Base-by-base conservation (phyloP, 2,113 vertebrate genomes). In the Peromyscus leucopus region DNA sequence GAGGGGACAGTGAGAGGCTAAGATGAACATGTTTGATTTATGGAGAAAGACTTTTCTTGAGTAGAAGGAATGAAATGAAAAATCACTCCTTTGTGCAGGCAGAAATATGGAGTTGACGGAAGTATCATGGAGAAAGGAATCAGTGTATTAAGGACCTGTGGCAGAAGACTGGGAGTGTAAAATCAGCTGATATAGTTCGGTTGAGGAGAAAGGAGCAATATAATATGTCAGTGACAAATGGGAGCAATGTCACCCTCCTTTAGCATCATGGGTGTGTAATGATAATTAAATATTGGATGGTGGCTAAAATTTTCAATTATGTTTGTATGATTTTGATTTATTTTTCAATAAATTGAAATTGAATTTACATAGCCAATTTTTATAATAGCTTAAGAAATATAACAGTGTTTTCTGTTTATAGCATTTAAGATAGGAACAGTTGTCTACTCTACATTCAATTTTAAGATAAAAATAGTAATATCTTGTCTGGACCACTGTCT, bases 351-450 rank as follows among this genome's bases (percentile, higher is more conserved):
- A 61, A 63, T 42, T 84, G 7, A 28, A 84, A 16, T 63, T 63
- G 48, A 80, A 21, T 55, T 36, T 28, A 36, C 36, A 33, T n/a
- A n/a, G 39, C 51, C 19, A 83, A 22, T 7, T 82, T 59, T 89
- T 63, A 74, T 86, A 89, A 72, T 90, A 92, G 69, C 96, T 94
- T 82, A 96, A 96, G 48, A 72, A 96, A 82, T 79, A 59, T 90
- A 79, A 61, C 11, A 94, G 42, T 90, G 36, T 89, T 91, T 93
- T 51, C 93, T 91, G 46, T 89, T 97, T 96, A 91, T 46, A 85
- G 80, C 33, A 57, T 6, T 6, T 46, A 82, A 86, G 48, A 76
- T 63, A 90, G 46, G 51, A 95, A 95, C 78, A 91, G 86, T 95
- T 93, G 6, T 75, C 15, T 84, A 89, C 61, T 92, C 48, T 67